Base-by-base conservation (phyloP, 92 coral and sea anemone species). In the Phenganax subtilis region DNA sequence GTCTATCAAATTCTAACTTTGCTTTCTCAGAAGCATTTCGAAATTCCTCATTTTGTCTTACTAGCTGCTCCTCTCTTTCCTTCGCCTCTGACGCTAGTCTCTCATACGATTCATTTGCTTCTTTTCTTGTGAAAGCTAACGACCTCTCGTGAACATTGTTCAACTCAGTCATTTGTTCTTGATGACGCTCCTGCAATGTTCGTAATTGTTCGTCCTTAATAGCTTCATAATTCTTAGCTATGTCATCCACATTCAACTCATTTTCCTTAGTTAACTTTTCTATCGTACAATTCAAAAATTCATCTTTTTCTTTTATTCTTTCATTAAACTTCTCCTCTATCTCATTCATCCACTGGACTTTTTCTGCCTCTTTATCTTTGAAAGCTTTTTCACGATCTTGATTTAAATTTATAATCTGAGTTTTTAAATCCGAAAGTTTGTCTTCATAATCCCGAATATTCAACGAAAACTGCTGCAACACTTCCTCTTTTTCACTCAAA, bases 61-160 rank as follows among this genome's bases (percentile, higher is more conserved):
- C 65, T 51, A 96, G 79, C 54, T 56, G 80, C 51, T 96, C 99
- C 73, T 96, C 99, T 76, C 92, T 96, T 56, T 96, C 99, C 27
- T 90, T 86, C 6, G 93, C 90, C 70, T 96, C 99, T 54, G 81
- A 74, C 17, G 91, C 84, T 28, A 96, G 54, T 44, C 88, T 88
- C 75, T 96, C 99, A 91, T 89, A 82, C 76, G 84, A 76, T 15
- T 89, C 92, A 60, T 92, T 97, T 11, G 90, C 89, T 55, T 91
- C 99, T 72, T 90, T 96, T 81, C 97, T 89, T 53, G 91, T 74
- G 73, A 89, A 90, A 51, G 89, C 85, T 17, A 96, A 86, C 85
- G 93, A 87, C 84, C 89, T 90, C 59, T 96, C 99, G 92, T 97
- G 91, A 52, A 88, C 96, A 29, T 89, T 88, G 77, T 92, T 96